Evolutionary conservation across 1,140 invertebrate genomes (phyloP).

Genomic region (Nomia melanderi): DNA sequence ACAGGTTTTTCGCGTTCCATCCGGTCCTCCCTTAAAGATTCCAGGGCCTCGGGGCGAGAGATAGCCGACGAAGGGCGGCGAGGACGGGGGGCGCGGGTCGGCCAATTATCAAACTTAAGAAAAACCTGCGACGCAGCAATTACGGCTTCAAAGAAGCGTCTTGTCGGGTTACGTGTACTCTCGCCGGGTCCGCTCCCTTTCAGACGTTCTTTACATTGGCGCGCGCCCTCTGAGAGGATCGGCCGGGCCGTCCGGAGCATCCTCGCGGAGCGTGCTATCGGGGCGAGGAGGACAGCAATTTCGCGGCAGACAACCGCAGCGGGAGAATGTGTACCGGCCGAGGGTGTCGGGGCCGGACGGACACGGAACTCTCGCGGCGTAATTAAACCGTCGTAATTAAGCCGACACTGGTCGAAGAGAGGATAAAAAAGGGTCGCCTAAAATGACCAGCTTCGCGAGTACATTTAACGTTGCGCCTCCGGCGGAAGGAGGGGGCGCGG

Average conservation of each 20-base stretch:
- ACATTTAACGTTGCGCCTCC: conserved; percentile 15
- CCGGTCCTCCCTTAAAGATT: too few relatives aligned
- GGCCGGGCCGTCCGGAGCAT: background rate
- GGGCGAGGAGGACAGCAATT: conserved; percentile 33
- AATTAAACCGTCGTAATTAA: conserved; percentile 62
- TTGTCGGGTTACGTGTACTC: background rate
- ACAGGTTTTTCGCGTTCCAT: background rate
- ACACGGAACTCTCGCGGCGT: background rate
- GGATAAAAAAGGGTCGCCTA: conserved; percentile 13
- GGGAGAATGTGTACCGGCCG: background rate
- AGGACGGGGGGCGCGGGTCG: background rate
- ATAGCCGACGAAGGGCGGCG: too few relatives aligned
- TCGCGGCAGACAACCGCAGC: conserved; percentile 3
- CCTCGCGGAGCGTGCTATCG: too few relatives aligned
- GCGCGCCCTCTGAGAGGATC: conserved; percentile 4
- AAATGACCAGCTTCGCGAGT: conserved; percentile 5
- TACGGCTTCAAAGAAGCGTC: conserved; percentile 3
- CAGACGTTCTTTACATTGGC: background rate
- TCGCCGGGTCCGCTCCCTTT: background rate
- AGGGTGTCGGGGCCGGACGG: background rate
- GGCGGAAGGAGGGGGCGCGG: background rate
- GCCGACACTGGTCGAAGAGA: conserved; percentile 31
- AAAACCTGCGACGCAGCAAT: conserved; percentile 17
- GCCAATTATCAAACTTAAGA: conserved; percentile 35
- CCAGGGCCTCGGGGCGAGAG: too few relatives aligned